Evolutionary conservation across 2,113 vertebrate species (phyloP), one percentile per base, ranked within the genome.

Genomic region (Scalopus aquaticus): DNA sequence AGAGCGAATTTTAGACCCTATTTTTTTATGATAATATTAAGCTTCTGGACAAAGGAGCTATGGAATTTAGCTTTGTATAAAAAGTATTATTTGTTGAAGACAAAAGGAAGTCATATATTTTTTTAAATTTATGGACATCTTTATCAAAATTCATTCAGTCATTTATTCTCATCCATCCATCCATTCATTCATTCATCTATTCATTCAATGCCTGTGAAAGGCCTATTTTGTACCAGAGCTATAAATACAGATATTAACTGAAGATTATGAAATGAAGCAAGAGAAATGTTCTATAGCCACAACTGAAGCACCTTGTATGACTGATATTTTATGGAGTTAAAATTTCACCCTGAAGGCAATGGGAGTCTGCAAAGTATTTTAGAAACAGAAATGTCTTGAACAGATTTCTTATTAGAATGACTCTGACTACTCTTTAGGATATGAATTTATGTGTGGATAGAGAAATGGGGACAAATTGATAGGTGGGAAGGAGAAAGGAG

Each of bases 1-100:
- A n/a, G 42, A 67, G 32, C 69, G 92, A 74, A 94, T 85, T 82
- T 97, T 95, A 90, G 78, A 37, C 8, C 35, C 20, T 92, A 4
- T 56, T 24, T 93, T 82, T 74, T 26, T 39, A 54, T 65, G 32
- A 39, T 69, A 70, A 64, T 84, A 3, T 69, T 93, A 91, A 91
- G 20, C 24, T 93, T 96, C 26, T 94, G 24, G 80, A 64, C 37
- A 91, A 80, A 93, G 35, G 6, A 56, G 1, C 8, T 30, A 20
- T 70, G 16, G 13, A 91, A 79, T 79, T 87, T 73, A 78, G 67
- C 12, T 93, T 82, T 78, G 24, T 65, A 19, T 70, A 95, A 39
- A 67, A 83, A 64, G 51, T 44, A 49, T 62, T 83, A 54, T 91
- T 86, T 87, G 30, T 62, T 72, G 44, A 94, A 72, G 56, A 65